Evolutionary conservation across 2,888 invertebrate species (phyloP), one percentile per base, ranked within the genome.

Genomic region (Leptodirus hochenwartii): DNA sequence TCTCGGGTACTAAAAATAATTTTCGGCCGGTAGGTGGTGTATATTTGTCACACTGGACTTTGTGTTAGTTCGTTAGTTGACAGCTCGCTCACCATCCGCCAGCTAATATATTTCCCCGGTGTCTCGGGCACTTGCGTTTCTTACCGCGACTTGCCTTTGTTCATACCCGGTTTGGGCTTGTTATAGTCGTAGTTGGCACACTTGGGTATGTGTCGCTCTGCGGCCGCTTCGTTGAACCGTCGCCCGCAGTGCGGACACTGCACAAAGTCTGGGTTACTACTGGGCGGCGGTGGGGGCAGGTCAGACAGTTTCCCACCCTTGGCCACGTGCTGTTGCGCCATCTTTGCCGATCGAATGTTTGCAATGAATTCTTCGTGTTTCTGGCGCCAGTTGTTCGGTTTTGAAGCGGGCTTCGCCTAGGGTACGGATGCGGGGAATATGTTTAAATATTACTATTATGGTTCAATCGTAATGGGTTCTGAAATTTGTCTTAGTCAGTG

Each of bases 331-430:
- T 69, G 71, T 51, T 82, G 78, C 44, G 71, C 78, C 56, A 70
- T 71, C 50, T 87, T 90, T 3, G 95, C 95, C 5, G 85, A 80
- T 22, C 90, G 69, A 39, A 96, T 88, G 2, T 88, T 74, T 35
- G 69, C 64, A 39, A 95, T 82, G 54, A 96, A 95, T 45, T 91
- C 87, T 50, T 87, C 79, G 61, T 96, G 96, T 43, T 90, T 81
- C 50, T 76, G 70, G 3, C 90, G 66, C 96, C 96, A 96, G 56
- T 76, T 79, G 41, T 56, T 67, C 49, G 70, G 72, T 10, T 41
- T 27, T 2, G 39, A 27, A 14, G 38, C 20, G 9, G 29, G 5
- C 12, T 33, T 33, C 25, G 13, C 22, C 32, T 32, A 20, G n/a
- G n/a, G n/a, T n/a, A n/a, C n/a, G n/a, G n/a, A 20, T n/a, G 20